Evolutionary conservation across 2,113 vertebrate species (phyloP).

Genomic region (Tychaedon coryphoeus): DNA sequence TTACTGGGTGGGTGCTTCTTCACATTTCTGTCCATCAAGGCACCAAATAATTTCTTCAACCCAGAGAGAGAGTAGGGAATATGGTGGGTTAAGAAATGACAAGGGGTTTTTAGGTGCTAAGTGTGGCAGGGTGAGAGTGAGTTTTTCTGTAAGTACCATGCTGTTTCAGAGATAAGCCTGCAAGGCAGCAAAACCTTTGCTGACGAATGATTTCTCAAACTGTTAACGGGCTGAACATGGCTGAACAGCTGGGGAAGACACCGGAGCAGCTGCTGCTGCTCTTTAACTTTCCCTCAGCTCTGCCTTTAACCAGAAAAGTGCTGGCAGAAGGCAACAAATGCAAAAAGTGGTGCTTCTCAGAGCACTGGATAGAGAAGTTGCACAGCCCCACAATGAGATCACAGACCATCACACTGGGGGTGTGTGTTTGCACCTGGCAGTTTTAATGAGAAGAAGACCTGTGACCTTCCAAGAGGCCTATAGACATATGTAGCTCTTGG

Average conservation of each 20-base stretch:
- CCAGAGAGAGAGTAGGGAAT: neutral
- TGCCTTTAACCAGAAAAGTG: constrained; percentile 31
- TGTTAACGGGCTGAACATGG: constrained; percentile 25
- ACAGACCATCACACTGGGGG: neutral
- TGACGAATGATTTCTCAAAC: constrained; percentile 61
- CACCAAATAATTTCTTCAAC: neutral
- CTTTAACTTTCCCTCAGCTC: constrained; percentile 48
- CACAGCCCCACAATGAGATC: neutral
- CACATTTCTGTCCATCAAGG: neutral
- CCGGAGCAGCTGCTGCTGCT: constrained; percentile 60
- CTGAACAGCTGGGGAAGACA: constrained; percentile 64
- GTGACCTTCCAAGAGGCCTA: neutral
- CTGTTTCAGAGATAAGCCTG: constrained; percentile 40
- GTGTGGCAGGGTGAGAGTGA: neutral
- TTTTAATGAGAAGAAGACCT: neutral
- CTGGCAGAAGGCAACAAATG: neutral
- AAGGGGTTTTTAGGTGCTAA: neutral
- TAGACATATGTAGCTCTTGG: neutral
- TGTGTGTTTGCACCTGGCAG: neutral
- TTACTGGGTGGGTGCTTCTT: neutral
- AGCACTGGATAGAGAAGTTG: neutral
- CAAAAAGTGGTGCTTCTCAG: neutral
- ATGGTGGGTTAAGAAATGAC: neutral
- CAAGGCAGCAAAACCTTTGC: constrained; percentile 55
- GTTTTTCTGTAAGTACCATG: neutral